Conservation (phyloP, 2,797 vertebrate genomes). For the Neostethus bicornis region DNA sequence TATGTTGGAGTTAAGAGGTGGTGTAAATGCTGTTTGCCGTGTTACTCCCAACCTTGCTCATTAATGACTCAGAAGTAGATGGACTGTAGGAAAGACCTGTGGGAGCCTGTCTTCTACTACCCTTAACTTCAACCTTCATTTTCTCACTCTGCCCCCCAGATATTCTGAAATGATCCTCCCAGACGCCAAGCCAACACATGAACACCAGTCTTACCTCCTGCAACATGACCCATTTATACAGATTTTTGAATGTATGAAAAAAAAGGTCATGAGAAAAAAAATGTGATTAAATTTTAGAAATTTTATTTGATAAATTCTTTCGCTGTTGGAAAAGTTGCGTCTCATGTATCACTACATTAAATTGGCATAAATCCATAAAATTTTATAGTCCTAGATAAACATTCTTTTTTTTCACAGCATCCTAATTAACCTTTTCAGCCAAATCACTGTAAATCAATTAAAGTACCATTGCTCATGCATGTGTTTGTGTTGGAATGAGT, state of each 20-base stretch:
- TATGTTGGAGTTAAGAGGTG: too few relatives aligned
- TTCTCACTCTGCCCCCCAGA: constrained; percentile 50
- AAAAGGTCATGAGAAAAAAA: too few relatives aligned
- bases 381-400: too few relatives aligned
- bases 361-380: too few relatives aligned
- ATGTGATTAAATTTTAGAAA: too few relatives aligned
- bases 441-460: constrained; percentile 11
- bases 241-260: too few relatives aligned
- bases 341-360: too few relatives aligned
- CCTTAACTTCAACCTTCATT: constrained; percentile 34
- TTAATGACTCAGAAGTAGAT: constrained; percentile 27
- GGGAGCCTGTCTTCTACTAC: constrained; percentile 52
- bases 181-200: constrained; percentile 53
- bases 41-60: constrained; percentile 32
- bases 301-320: too few relatives aligned
- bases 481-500: constrained; percentile 10
- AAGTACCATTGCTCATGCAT: not conserved
- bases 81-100: constrained; percentile 57
- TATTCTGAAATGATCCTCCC: constrained; percentile 56
- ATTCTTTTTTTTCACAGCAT: too few relatives aligned
- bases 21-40: constrained; percentile 4
- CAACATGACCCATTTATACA: constrained; percentile 39
- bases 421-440: constrained; percentile 11
- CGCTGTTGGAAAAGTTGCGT: too few relatives aligned
- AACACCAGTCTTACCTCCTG: constrained; percentile 41